Evolutionary conservation across 2,888 invertebrate species (phyloP).

Genomic region (Pediacus dermestoides): DNA sequence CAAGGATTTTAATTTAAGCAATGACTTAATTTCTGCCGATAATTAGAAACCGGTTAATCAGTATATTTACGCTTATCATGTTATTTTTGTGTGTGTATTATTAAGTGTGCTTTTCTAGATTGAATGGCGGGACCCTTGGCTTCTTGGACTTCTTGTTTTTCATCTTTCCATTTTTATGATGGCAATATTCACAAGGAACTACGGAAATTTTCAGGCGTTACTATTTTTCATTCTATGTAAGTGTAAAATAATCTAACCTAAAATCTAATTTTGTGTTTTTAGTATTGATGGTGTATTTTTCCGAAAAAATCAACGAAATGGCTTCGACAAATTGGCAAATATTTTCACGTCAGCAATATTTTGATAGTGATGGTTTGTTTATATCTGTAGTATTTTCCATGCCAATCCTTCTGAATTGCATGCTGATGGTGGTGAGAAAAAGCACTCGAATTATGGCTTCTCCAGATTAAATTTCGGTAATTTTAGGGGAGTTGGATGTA

Average conservation of each 20-base stretch:
- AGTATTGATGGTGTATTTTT: slow-evolving; percentile 86
- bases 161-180: slow-evolving; percentile 75
- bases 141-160: slow-evolving; percentile 70
- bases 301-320: slow-evolving; percentile 85
- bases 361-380: slow-evolving; percentile 89
- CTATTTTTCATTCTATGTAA: slow-evolving; percentile 77
- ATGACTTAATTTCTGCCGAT: no score
- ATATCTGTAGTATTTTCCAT: slow-evolving; percentile 93
- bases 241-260: slow-evolving; percentile 44
- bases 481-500: slow-evolving; percentile 85
- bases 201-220: slow-evolving; percentile 81
- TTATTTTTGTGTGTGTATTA: background rate
- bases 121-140: slow-evolving; percentile 88
- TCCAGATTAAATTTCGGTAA: slow-evolving; percentile 19
- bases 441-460: no score
- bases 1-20: no score
- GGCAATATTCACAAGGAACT: slow-evolving; percentile 77
- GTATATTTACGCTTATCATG: background rate
- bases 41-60: slow-evolving; percentile 23
- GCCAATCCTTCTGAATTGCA: slow-evolving; percentile 86
- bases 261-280: slow-evolving; percentile 44
- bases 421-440: slow-evolving; percentile 91
- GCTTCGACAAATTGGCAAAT: slow-evolving; percentile 84
- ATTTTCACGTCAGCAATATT: slow-evolving; percentile 89
- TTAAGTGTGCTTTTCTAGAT: slow-evolving; percentile 63